Evolutionary conservation across 2,113 vertebrate species (phyloP).

Genomic region (Sitta europaea): DNA sequence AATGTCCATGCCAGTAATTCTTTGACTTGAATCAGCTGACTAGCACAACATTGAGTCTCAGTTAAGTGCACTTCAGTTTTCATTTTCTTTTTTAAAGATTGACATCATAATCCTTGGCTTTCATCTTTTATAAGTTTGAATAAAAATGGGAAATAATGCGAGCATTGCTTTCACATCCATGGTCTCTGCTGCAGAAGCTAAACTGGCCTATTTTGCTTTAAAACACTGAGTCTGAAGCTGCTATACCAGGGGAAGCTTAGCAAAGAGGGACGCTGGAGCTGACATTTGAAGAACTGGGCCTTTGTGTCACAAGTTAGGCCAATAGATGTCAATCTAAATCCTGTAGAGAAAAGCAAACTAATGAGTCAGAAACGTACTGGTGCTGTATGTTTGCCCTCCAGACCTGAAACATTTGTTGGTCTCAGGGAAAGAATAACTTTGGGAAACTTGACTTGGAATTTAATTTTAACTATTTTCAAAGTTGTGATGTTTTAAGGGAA

Average conservation of each 20-base stretch:
- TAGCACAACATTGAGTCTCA: not conserved
- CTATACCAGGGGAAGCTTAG: not conserved
- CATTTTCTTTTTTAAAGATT: not conserved
- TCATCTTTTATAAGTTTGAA: not conserved
- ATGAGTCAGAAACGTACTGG: not conserved
- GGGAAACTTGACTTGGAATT: not conserved
- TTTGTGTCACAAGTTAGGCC: slow-evolving; percentile 33
- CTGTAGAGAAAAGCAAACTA: slow-evolving; percentile 39
- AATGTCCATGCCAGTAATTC: not conserved
- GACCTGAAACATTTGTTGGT: slow-evolving; percentile 4
- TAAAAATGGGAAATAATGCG: not conserved
- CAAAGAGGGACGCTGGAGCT: not conserved
- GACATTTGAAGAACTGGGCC: slow-evolving; percentile 35
- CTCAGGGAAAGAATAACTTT: not conserved
- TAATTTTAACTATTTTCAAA: not conserved
- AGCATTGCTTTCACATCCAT: not conserved
- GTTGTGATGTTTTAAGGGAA: not conserved
- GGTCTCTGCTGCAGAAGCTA: not conserved
- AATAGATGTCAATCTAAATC: slow-evolving; percentile 66
- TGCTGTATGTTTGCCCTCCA: slow-evolving; percentile 22
- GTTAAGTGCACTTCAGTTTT: not conserved
- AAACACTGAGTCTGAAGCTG: not conserved
- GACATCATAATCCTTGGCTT: not conserved
- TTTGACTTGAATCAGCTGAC: not conserved
- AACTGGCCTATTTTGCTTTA: not conserved